Evolutionary conservation across 2,113 vertebrate genomes (phyloP).

Genomic region (Bolborhynchus lineola): DNA sequence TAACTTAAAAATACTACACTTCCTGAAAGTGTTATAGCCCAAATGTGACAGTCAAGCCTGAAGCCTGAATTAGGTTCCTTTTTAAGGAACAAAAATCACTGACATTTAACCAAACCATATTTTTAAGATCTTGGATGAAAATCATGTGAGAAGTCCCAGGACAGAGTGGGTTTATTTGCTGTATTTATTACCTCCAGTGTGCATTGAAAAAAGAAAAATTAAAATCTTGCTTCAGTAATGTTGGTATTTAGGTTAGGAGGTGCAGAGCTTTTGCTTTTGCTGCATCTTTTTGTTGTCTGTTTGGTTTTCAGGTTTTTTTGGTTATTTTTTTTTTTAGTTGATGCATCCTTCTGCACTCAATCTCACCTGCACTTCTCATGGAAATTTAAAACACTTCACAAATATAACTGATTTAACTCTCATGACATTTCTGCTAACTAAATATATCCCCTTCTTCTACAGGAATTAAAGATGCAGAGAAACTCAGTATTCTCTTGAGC

Average conservation of each 20-base stretch:
- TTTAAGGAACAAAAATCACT: not conserved
- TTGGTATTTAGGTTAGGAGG: not conserved
- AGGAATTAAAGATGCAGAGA: not conserved
- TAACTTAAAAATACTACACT: slow-evolving; percentile 35
- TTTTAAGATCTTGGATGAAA: not conserved
- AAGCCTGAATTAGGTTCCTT: not conserved
- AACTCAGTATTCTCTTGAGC: not conserved
- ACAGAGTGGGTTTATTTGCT: not conserved
- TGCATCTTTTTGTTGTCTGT: not conserved
- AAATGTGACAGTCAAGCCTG: not conserved
- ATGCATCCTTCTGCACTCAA: not conserved
- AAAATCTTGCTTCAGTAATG: not conserved
- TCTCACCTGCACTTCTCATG: not conserved
- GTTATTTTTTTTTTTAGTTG: not conserved
- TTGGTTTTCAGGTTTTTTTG: not conserved
- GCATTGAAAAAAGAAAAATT: not conserved
- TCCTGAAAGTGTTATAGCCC: not conserved
- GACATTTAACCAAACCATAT: not conserved
- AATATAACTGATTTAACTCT: not conserved
- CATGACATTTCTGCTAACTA: not conserved
- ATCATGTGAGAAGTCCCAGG: not conserved
- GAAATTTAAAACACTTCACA: not conserved
- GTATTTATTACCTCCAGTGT: not conserved
- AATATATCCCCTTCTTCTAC: not conserved
- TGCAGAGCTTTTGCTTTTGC: not conserved